Base-by-base conservation (phyloP, 2,797 vertebrate species). In the Rhinogobio ventralis region DNA sequence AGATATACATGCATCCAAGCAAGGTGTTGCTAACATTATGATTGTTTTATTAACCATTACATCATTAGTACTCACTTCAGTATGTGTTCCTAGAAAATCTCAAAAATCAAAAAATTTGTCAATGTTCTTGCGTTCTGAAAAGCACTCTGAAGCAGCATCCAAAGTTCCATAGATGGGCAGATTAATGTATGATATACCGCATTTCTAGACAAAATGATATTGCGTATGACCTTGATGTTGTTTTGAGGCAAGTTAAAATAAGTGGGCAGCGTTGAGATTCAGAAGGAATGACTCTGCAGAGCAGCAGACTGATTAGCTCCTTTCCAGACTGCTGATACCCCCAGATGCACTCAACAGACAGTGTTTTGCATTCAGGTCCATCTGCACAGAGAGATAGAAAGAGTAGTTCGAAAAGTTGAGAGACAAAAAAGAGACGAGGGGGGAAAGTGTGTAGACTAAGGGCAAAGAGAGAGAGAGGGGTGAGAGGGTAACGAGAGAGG, bases 291-390 rank as follows among this genome's bases (percentile, higher is more conserved):
- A 82, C 85, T 87, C 23, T 60, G 82, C 87, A 80, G 81, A 71
- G 75, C 68, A 30, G 86, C 69, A 77, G 80, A 89, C 86, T 84
- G 82, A 85, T 89, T 79, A 80, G 72, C 72, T 53, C 25, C 79
- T 75, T 79, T 85, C 87, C 91, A 94, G 94, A 95, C 93, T 94
- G 93, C 91, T 93, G 92, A 95, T 94, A 93, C 92, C 93, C 91
- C 92, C 88, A 94, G 94, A 95, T 94, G 92, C 93, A 92, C 92
- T 91, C 89, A 92, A 90, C 92, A 93, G 92, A 92, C 91, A 91
- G 92, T 93, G 91, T 91, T 95, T 95, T 94, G 94, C 93, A 95
- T 95, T 95, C 94, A 94, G 93, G 92, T 94, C 94, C 94, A 94
- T 94, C 93, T 94, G 92, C 91, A 92, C 90, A 86, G 91, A 82